Evolutionary conservation across 2,888 invertebrate species (phyloP).

Genomic region (Labia minor): DNA sequence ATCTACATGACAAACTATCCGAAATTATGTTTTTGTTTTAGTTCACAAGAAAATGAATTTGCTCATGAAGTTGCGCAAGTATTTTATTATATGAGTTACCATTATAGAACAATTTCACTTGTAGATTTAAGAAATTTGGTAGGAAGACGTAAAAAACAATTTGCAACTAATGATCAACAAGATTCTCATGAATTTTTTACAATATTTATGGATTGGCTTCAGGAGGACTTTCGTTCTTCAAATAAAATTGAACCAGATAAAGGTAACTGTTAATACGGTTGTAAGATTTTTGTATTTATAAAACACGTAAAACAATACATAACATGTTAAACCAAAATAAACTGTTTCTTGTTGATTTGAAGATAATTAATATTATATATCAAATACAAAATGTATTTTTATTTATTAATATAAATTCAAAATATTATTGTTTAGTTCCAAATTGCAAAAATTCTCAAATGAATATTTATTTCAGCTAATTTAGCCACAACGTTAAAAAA

Average conservation of each 20-base stretch:
- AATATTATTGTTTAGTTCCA: too few relatives aligned
- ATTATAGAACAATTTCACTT: constrained; percentile 67
- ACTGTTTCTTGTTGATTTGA: too few relatives aligned
- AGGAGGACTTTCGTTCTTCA: constrained; percentile 53
- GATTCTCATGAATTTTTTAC: constrained; percentile 86
- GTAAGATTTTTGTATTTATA: too few relatives aligned
- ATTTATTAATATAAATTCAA: too few relatives aligned
- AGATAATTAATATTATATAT: too few relatives aligned
- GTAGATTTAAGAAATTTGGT: constrained; percentile 60
- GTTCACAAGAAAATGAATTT: constrained; percentile 53
- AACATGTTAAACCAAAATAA: too few relatives aligned
- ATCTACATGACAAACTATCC: too few relatives aligned
- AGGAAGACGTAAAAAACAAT: constrained; percentile 62
- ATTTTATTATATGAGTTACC: constrained; percentile 71
- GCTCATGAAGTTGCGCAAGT: constrained; percentile 73
- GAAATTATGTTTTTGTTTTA: neutral
- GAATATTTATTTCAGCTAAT: too few relatives aligned
- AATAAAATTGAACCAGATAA: neutral
- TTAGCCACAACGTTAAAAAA: too few relatives aligned
- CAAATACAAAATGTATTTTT: too few relatives aligned
- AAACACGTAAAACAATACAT: too few relatives aligned
- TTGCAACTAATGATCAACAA: constrained; percentile 69
- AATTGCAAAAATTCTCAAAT: too few relatives aligned
- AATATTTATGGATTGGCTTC: constrained; percentile 77
- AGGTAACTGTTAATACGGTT: constrained; percentile 44